Percentiles rank a stretch among this genome's conserved stretches.
Conservation (phyloP, 1,140 invertebrate species). For the Nasonia longicornis region DNA sequence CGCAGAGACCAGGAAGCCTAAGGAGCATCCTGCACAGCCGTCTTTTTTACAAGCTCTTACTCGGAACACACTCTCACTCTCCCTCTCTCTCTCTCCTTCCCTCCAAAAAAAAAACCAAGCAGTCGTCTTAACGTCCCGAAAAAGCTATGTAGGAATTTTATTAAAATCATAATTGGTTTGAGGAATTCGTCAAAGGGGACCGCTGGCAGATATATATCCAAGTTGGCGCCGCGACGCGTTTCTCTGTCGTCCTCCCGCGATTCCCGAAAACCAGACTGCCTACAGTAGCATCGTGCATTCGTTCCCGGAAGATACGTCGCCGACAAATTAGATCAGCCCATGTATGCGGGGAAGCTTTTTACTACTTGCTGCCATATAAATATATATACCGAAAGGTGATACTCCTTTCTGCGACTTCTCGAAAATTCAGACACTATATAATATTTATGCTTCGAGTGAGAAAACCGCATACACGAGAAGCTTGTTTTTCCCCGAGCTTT, state of each 20-base stretch:
- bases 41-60: neutral
- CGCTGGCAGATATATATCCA: constrained; percentile 44
- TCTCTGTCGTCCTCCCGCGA: constrained; percentile 49
- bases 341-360: constrained; percentile 45
- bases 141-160: constrained; percentile 51
- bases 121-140: neutral
- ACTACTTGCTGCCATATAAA: neutral
- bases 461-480: neutral
- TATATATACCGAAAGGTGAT: constrained; percentile 20
- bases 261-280: constrained; percentile 56
- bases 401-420: constrained; percentile 4
- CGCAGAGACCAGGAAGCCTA: neutral
- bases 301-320: constrained; percentile 49
- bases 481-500: too few species aligned
- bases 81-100: neutral
- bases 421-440: neutral
- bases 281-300: constrained; percentile 27
- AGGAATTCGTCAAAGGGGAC: constrained; percentile 55
- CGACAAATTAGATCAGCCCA: constrained; percentile 42
- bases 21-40: neutral
- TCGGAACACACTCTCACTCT: neutral
- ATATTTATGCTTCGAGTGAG: neutral
- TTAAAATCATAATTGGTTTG: constrained; percentile 64
- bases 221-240: constrained; percentile 30
- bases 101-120: neutral